phyloP scores from a whole-genome alignment of 2,113 vertebrate species.

The Oxygymnocypris stewartii region DNA sequence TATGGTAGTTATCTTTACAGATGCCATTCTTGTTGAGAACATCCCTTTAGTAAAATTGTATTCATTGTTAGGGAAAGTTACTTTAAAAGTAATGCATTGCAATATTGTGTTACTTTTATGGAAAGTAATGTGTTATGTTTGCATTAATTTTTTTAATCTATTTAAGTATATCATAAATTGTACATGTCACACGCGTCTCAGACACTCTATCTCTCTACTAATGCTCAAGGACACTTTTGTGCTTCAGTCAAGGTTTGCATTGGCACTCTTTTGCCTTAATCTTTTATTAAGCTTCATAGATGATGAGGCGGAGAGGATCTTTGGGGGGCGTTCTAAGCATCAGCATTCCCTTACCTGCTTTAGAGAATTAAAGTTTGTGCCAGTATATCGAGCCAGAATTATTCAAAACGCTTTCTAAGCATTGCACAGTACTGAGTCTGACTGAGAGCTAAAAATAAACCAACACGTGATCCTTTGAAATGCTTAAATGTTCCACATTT shows the following conservation, averaged over 20 bases:
- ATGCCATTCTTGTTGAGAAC: neutral
- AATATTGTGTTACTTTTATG: neutral
- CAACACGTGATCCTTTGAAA: slow-evolving; percentile 8
- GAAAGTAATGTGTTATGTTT: neutral
- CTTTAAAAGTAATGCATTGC: too few relatives aligned
- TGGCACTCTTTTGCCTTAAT: neutral
- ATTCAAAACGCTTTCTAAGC: slow-evolving; percentile 27
- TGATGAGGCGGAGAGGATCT: neutral
- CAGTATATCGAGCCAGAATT: slow-evolving; percentile 25
- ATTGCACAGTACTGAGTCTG: slow-evolving; percentile 6
- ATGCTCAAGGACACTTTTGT: neutral
- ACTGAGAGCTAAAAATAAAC: slow-evolving; percentile 31
- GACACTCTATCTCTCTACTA: neutral
- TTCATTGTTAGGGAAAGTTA: neutral
- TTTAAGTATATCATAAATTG: neutral
- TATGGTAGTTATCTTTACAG: neutral
- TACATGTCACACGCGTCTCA: neutral
- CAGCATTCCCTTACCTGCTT: slow-evolving; percentile 31
- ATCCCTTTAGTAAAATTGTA: neutral
- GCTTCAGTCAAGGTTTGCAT: neutral
- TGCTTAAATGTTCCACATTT: slow-evolving; percentile 10
- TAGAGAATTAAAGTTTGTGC: slow-evolving; percentile 22
- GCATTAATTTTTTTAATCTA: too few relatives aligned
- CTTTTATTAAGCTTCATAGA: slow-evolving; percentile 37
- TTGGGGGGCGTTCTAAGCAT: slow-evolving; percentile 6